These are phyloP conservation scores for Zaprionus camerounensis DNA, from an alignment of 1,140 invertebrate genomes.

Conservation along the genomic window DNA sequence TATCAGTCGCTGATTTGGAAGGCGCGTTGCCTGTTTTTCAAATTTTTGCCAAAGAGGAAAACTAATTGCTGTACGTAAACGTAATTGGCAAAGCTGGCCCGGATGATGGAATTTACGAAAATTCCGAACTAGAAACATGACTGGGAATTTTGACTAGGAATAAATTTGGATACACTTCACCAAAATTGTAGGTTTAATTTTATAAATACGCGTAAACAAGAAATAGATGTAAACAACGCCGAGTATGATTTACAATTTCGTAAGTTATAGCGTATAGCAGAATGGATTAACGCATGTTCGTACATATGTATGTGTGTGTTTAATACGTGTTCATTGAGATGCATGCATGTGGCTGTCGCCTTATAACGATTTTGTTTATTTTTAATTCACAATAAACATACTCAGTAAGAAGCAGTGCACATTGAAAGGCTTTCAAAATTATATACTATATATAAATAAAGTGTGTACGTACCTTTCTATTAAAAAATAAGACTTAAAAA, in stretches of 20 bases:
- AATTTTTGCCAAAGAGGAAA: conserved; percentile 25
- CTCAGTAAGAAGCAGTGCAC: background rate
- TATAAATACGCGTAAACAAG: background rate
- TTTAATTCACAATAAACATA: background rate
- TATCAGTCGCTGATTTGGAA: conserved; percentile 17
- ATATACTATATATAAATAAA: background rate
- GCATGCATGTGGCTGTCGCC: conserved; percentile 1
- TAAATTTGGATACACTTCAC: conserved; percentile 15
- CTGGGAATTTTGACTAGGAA: conserved; percentile 50
- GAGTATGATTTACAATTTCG: conserved; percentile 11
- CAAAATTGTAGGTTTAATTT: background rate
- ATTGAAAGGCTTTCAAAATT: background rate
- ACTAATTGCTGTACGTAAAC: conserved; percentile 43
- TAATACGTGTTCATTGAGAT: background rate
- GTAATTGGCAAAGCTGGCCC: conserved; percentile 42
- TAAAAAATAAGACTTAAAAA: conserved; percentile 31
- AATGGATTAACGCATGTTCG: background rate
- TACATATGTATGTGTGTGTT: background rate
- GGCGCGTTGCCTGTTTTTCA: conserved; percentile 15
- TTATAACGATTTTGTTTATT: background rate
- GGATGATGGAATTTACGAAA: conserved; percentile 52
- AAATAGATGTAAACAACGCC: background rate
- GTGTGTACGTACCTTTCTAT: conserved; percentile 38
- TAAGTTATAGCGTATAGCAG: background rate
- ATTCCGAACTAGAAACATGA: conserved; percentile 63